Evolutionary conservation across 2,888 invertebrate species (phyloP), one percentile per base, ranked within the genome.

Genomic region (Neocrepidodera transversa): DNA sequence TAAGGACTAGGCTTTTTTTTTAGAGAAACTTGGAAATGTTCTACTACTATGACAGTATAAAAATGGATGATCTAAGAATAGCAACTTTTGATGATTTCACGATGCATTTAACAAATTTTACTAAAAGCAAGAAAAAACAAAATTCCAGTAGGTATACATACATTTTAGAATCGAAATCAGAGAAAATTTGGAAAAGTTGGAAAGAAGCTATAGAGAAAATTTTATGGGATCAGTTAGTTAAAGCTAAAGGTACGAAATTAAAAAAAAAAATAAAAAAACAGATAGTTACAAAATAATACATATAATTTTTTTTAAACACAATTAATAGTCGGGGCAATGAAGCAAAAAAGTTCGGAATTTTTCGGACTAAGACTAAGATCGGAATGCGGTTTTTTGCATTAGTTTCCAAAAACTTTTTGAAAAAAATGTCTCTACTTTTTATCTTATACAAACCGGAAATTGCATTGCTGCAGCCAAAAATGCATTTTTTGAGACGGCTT

Each of bases 151-250:
- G 63, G 40, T 66, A 65, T 50, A 71, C 69, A 1, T 72, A 66
- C 38, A 57, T 71, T 17, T 58, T 77, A 38, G 77, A 76, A 65
- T 74, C 76, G 0, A 76, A 72, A 64, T 67, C 64, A 8, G 58
- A 57, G 11, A 75, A 74, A 67, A 65, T 71, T 16, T 76, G 74
- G 62, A 66, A 70, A 23, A 52, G 67, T 7, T 78, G 78, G 78
- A 73, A 71, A 11, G 58, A 70, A 10, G 59, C 68, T 18, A 74
- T 78, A 20, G 73, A 75, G 49, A 67, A 71, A 13, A 71, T 70
- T 45, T 62, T 78, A 20, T 77, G 78, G 77, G 61, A 71, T 36
- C 77, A 78, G 64, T 64, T 78, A 18, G 48, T 70, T 32, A 68
- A 70, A 63, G 71, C 66, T 8, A 78, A 75, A 75, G 74, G 77